Percentiles rank a stretch among this genome's conserved stretches.
Conservation (phyloP, 1,140 invertebrate genomes). For the Plectrocnemia conspersa region DNA sequence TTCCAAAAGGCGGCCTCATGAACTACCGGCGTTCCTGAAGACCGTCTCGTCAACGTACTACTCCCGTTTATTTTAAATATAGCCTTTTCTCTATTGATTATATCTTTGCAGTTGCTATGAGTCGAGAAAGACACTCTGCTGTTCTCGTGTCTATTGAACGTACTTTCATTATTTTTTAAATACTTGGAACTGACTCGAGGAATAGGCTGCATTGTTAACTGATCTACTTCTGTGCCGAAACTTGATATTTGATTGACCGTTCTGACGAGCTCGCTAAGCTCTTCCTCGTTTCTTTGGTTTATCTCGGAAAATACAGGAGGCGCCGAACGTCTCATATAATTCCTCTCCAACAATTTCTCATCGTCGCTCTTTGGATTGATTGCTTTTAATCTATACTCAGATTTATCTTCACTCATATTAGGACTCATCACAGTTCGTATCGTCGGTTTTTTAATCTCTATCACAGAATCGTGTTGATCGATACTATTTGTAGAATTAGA, state of each 20-base stretch:
- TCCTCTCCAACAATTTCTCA: conserved; percentile 49
- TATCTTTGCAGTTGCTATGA: conserved; percentile 38
- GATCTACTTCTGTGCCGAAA: too few species aligned
- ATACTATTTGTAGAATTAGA: conserved; percentile 34
- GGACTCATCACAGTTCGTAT: conserved; percentile 38
- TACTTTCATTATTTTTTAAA: conserved; percentile 14
- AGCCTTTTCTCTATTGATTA: conserved; percentile 45
- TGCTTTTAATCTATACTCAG: conserved; percentile 3
- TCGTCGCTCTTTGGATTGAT: conserved; percentile 51
- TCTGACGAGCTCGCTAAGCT: conserved; percentile 28
- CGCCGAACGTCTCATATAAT: conserved; percentile 28
- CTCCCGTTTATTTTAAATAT: conserved; percentile 17
- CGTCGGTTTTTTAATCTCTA: conserved; percentile 32
- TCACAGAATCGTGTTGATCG: conserved; percentile 29
- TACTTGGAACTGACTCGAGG: conserved; percentile 10
- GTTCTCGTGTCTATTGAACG: conserved; percentile 30
- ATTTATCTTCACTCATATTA: background rate
- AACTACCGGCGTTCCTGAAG: conserved; percentile 26
- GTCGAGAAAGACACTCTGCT: conserved; percentile 4
- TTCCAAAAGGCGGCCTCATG: conserved; percentile 65
- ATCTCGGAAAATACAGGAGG: conserved; percentile 15
- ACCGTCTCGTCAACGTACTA: conserved; percentile 9
- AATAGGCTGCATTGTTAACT: conserved; percentile 2
- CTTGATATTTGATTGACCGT: conserved; percentile 33
- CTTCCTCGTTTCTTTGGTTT: conserved; percentile 15